Evolutionary conservation across 2,797 vertebrate species (phyloP), one percentile per base, ranked within the genome.

Genomic region (Petrocephalus sullivani): DNA sequence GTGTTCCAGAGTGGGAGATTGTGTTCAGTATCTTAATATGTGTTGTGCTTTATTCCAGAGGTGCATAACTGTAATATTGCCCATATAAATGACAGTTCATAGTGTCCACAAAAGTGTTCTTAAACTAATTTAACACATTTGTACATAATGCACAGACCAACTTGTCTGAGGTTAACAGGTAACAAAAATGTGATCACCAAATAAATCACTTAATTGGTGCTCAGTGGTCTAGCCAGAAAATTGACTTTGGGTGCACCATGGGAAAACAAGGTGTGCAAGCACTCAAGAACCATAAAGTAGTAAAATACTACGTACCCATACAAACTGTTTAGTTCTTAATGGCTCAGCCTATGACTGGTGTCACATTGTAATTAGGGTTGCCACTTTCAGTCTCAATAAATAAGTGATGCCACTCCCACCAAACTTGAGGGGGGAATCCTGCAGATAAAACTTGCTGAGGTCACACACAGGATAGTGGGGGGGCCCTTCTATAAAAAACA

Each of bases 41-140:
- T 89, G 85, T 89, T 81, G 90, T 89, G 19, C 87, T 88, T 87
- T 87, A 85, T 88, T 90, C 89, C 88, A 71, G 89, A 53, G 56
- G 41, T 49, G 41, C 75, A 81, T 57, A 54, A 16, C 5, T 0
- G 46, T 61, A 58, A 90, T 92, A 86, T 88, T 86, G 86, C 87
- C 91, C 92, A 88, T 86, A 33, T 2, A 71, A 87, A 28, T 89
- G 90, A 85, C 86, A 91, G 19, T 84, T 90, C 57, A 87, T 75
- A 82, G 64, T 90, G 89, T 91, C 75, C 23, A 89, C 91, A 89
- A 85, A 90, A 81, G 67, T 37, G 56, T 84, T 46, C 28, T 93
- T 93, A 94, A 89, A 90, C 21, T 28, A 21, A 84, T 84, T 56
- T 92, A 93, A 92, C 86, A 10, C 28, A 61, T 89, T 89, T 60